Base-by-base conservation (phyloP, 2,113 vertebrate species). In the Ptyas mucosa region DNA sequence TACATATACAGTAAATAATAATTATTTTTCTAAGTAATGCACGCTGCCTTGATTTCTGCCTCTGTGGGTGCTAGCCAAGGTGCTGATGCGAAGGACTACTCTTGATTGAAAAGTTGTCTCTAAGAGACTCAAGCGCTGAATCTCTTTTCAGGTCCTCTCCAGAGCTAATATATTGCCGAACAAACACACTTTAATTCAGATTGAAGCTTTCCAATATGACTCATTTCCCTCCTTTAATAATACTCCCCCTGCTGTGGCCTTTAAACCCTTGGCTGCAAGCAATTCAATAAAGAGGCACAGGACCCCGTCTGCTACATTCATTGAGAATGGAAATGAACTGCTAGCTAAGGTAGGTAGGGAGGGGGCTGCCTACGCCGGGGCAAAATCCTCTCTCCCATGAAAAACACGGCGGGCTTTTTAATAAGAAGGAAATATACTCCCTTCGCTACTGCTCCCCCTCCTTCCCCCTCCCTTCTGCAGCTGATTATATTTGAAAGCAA, bases 141-240 rank as follows among this genome's bases (percentile, higher is more conserved):
- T 95, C 94, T 95, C 94, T 96, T 96, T 96, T 95, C 95, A 94
- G 94, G 94, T 95, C 95, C 95, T 93, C 93, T 96, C 96, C 95
- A 94, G 96, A 96, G 96, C 96, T 95, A 96, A 96, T 97, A 96
- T 94, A 95, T 95, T 88, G 91, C 96, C 96, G 95, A 96, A 97
- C 95, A 96, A 96, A 96, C 96, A 95, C 94, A n/a, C 94, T 94
- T 96, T 94, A 94, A 95, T 96, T 96, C 96, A 93, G 90, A 96
- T 94, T 94, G 95, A 96, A 96, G 96, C 96, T 96, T 96, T 96
- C 96, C 96, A 96, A 96, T 90, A 96, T 96, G 96, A 96, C 96
- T 97, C 96, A 96, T 97, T 97, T 96, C 96, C 96, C 95, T 96
- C 96, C 96, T 96, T 97, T 96, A 96, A 96, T 96, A 97, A 96